Evolutionary conservation across 2,888 invertebrate species (phyloP), one percentile per base, ranked within the genome.

Genomic region (Drosophila pegasa): DNA sequence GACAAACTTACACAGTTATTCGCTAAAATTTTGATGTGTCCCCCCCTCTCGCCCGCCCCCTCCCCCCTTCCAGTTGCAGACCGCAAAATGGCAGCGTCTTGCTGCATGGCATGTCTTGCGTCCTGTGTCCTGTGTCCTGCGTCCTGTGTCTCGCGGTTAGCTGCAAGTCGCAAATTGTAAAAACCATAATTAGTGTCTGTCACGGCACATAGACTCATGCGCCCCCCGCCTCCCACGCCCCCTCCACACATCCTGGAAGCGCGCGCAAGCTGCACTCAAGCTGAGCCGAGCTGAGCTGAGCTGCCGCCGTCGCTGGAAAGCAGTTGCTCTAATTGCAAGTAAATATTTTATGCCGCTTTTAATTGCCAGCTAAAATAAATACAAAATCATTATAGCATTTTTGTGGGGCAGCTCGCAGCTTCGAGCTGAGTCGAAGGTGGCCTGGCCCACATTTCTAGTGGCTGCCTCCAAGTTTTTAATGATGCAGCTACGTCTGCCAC

Each of bases 161-260:
- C 87, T 74, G 62, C 75, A 83, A 88, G 88, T 88, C 83, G 78
- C 83, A 88, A 84, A 84, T 84, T 84, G 80, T 88, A 80, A 71
- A 83, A 84, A 88, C 83, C 83, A 84, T 84, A 84, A 84, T 84
- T 84, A 84, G 83, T 84, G 83, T 86, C 88, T 84, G 83, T 83
- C 88, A 86, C 56, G 85, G 75, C 54, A 60, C 74, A 78, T 73
- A 64, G 61, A 69, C 70, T 59, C 69, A 58, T 70, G 52, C 35
- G 58, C 57, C 57, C 64, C 25, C 18, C 18, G n/a, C 18, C 47
- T 14, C 35, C 16, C 31, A 45, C 22, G 16, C 35, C 18, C 31
- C 18, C 6, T 7, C 18, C 52, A 16, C 45, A 31, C 33, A 38
- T 22, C 35, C 35, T 35, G 25, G 18, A 20, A 43, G 38, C 38